Base-by-base conservation (phyloP, 1,140 invertebrate species). In the Drosophila virilis region DNA sequence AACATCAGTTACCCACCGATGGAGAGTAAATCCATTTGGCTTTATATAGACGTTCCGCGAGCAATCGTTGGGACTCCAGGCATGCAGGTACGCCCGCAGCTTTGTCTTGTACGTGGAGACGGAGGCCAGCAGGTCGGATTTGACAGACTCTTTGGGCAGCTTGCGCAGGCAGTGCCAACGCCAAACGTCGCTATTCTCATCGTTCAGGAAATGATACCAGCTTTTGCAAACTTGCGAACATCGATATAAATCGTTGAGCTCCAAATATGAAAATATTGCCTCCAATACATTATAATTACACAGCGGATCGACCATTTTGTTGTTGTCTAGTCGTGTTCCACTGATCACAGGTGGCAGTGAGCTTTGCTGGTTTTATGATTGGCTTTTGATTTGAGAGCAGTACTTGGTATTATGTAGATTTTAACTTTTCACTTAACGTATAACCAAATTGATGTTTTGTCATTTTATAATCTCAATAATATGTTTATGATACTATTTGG, bases 31-130 rank as follows among this genome's bases (percentile, higher is more conserved):
- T 57, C 98, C 98, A 94, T 99, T 99, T 17, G 97, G 95, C 94
- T 99, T 99, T 57, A 99, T 96, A 92, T 98, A 99, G 92, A 99
- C 97, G 93, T 99, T 99, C 89, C 97, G 95, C 17, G 98, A 99
- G 92, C 98, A 99, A 92, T 99, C 98, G 92, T 97, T 96, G 1
- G 98, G 97, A 93, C 98, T 99, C 98, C 98, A 99, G 1, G 98
- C 96, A 93, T 99, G 97, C 92, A 96, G 97, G 93, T 96, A 98
- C 9, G 98, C 98, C 89, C 98, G 94, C 57, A 99, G 93, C 94
- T 99, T 99, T 9, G 97, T 95, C 94, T 99, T 99, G 91, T 97
- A 98, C 6, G 97, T 98, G 35, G 96, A 95, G 52, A 98, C 95
- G 62, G 97, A 97, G 50, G 96, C 96, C 37, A 99, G 93, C 78